Conservation (phyloP, 2,888 invertebrate genomes). For the Lycaena phlaeas region DNA sequence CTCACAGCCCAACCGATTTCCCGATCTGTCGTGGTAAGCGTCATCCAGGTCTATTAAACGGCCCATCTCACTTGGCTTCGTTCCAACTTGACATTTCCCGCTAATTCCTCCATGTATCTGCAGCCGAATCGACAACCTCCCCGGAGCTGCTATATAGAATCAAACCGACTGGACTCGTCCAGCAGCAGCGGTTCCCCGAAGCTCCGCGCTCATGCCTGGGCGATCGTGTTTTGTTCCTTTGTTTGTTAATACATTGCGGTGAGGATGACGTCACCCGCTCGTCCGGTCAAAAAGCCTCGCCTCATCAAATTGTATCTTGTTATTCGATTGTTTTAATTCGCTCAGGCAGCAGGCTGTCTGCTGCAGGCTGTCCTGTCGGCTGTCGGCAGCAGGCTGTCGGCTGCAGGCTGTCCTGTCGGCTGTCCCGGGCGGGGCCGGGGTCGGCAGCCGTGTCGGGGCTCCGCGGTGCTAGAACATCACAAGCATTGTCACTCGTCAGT, state of each 20-base stretch:
- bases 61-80: neutral
- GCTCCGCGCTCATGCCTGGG: neutral
- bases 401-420: too few relatives aligned
- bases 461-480: too few relatives aligned
- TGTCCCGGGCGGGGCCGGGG: too few relatives aligned
- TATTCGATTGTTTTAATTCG: conserved; percentile 1
- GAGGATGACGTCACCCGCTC: neutral
- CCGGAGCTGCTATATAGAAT: too few relatives aligned
- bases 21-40: too few relatives aligned
- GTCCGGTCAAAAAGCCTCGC: neutral
- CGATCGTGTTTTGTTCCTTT: conserved; percentile 1
- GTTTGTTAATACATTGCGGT: conserved; percentile 2
- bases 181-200: neutral
- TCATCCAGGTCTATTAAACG: neutral
- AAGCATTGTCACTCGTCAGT: too few relatives aligned
- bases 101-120: neutral
- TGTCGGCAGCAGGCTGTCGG: too few relatives aligned
- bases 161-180: neutral
- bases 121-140: too few relatives aligned
- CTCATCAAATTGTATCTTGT: neutral
- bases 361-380: too few relatives aligned
- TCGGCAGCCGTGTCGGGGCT: neutral
- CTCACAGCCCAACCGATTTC: too few relatives aligned
- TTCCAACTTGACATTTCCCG: neutral
- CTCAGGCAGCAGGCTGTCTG: too few relatives aligned